These are phyloP conservation scores for Anarrhichthys ocellatus DNA, from an alignment of 2,113 vertebrate species.

Conservation along the genomic window DNA sequence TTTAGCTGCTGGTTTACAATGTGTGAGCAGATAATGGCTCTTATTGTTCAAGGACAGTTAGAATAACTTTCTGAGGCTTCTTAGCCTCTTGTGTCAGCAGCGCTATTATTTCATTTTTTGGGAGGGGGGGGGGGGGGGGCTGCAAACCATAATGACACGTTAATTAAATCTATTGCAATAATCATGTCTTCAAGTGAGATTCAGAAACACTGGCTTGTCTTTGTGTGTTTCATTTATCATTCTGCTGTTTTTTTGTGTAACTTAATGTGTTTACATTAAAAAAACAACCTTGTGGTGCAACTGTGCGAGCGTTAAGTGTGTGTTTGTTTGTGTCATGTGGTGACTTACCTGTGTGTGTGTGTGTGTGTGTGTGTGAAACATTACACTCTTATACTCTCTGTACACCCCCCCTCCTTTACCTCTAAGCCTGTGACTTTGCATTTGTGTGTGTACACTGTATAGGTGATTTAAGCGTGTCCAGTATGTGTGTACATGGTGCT, in stretches of 20 bases:
- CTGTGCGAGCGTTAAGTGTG: background rate
- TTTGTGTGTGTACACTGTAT: background rate
- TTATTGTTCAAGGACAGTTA: constrained; percentile 28
- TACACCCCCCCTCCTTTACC: background rate
- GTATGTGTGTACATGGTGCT: constrained; percentile 15
- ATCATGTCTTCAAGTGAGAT: background rate
- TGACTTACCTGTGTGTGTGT: background rate
- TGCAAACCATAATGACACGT: background rate
- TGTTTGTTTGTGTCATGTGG: background rate
- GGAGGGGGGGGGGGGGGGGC: background rate
- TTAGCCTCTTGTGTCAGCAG: background rate
- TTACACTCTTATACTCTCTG: background rate
- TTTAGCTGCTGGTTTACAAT: constrained; percentile 44
- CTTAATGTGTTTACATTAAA: background rate
- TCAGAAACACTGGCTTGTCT: background rate
- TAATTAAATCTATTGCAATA: background rate
- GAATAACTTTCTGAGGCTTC: background rate
- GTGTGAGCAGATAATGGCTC: constrained; percentile 42
- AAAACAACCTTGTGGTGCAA: too few relatives aligned
- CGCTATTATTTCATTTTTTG: background rate
- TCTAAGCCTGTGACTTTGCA: constrained; percentile 1
- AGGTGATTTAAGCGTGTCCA: constrained; percentile 17
- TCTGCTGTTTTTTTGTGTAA: too few relatives aligned
- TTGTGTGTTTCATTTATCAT: too few relatives aligned
- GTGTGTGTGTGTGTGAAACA: constrained; percentile 3